Base-by-base conservation (phyloP, 2,797 vertebrate genomes). In the Ispidina picta region DNA sequence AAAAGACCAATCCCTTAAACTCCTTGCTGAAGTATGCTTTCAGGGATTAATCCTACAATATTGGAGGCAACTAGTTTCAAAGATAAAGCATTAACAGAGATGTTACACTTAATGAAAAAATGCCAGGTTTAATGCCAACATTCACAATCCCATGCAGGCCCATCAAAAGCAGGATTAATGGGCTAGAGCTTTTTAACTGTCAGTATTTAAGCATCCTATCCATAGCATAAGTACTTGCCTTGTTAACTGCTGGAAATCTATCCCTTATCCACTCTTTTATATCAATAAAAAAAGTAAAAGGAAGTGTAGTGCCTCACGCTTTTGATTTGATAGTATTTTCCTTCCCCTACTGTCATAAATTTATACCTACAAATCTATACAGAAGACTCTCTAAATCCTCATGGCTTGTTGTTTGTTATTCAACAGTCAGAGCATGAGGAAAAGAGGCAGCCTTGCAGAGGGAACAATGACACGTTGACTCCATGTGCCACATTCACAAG, bases 401-500 rank as follows among this genome's bases (percentile, higher is more conserved):
- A 6, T 10, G 15, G 16, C 78, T 48, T 63, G 13, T n/a, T 60
- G 7, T 28, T 73, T n/a, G 21, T 5, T 49, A n/a, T 35, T 74
- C 29, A 58, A n/a, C 55, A 49, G 44, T 3, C n/a, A 79, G 48
- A 83, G 37, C 41, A 66, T 44, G 83, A 43, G 35, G 56, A 71
- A 56, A 64, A 39, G 10, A 39, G 63, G 35, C 33, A 62, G 26
- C 19, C 41, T 46, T 33, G 52, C 63, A 88, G 51, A 69, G 29
- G 26, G 46, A 73, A 66, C 16, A 10, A 3, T 25, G 52, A 10
- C 51, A 56, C 52, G 3, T 1, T 2, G 15, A 18, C 29, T 56
- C 39, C 28, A 7, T 0, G 0, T 3, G 46, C 19, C 33, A 28
- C 43, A 3, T 78, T 44, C 65, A 25, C 1, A 2, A 72, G 54